Conservation (phyloP, 2,888 invertebrate species). For the Nomada ruficornis region DNA sequence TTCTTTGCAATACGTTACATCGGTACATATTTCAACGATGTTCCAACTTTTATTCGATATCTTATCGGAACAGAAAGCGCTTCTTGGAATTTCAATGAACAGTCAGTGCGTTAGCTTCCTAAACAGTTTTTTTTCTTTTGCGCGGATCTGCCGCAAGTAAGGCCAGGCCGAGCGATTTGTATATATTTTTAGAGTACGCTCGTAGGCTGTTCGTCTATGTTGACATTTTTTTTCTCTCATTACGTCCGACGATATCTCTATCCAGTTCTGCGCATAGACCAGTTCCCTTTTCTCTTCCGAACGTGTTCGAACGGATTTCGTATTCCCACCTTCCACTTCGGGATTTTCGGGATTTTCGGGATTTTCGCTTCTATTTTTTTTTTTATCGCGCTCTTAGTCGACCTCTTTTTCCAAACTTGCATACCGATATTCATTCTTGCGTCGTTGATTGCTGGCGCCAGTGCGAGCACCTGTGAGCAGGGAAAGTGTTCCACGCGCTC, state of each 20-base stretch:
- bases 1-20: neutral
- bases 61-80: neutral
- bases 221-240: slow-evolving; percentile 39
- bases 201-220: slow-evolving; percentile 24
- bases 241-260: slow-evolving; percentile 39
- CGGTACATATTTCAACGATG: neutral
- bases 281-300: slow-evolving; percentile 12
- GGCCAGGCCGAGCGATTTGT: slow-evolving; percentile 5
- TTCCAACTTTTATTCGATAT: neutral
- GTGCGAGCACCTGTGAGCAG: neutral
- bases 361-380: slow-evolving; percentile 33
- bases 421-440: slow-evolving; percentile 9
- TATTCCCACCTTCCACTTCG: slow-evolving; percentile 44
- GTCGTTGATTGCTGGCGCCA: neutral
- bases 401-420: slow-evolving; percentile 32
- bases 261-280: slow-evolving; percentile 5
- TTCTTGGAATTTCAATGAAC: slow-evolving; percentile 6
- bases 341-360: too few relatives aligned
- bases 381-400: slow-evolving; percentile 17
- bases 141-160: neutral
- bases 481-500: neutral
- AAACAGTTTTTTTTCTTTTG: slow-evolving; percentile 18
- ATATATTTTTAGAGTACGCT: slow-evolving; percentile 35
- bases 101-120: neutral
- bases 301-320: neutral